phyloP scores from a whole-genome alignment of 2,797 vertebrate species.

The Percopsis omiscomaycus region DNA sequence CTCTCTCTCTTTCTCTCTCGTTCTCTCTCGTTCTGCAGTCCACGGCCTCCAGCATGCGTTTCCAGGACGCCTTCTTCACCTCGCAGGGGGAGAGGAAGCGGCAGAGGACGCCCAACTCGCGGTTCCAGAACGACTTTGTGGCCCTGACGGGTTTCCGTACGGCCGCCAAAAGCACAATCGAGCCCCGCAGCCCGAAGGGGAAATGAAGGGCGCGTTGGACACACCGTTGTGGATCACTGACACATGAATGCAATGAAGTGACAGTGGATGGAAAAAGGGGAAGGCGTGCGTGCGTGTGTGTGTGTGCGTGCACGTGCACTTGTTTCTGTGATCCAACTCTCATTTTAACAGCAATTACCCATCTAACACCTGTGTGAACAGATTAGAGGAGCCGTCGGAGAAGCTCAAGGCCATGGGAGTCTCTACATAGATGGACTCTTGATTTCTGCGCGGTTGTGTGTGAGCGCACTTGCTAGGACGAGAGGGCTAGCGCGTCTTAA shows the following conservation, averaged over 20 bases:
- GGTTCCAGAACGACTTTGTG: slow-evolving; percentile 94
- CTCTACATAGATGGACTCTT: no score
- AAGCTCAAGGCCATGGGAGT: no score
- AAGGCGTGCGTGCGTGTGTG: slow-evolving; percentile 14
- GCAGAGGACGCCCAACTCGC: slow-evolving; percentile 88
- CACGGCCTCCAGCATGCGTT: slow-evolving; percentile 94
- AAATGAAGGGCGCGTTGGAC: slow-evolving; percentile 58
- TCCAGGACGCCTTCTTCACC: slow-evolving; percentile 91
- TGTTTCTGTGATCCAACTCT: background rate
- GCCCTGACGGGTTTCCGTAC: slow-evolving; percentile 87
- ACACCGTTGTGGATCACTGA: slow-evolving; percentile 31
- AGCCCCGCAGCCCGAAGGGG: slow-evolving; percentile 84
- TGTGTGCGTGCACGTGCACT: slow-evolving; percentile 1
- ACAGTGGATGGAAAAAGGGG: slow-evolving; percentile 34
- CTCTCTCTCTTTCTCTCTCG: slow-evolving; percentile 9
- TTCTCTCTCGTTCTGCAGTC: slow-evolving; percentile 75
- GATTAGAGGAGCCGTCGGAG: no score
- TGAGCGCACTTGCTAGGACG: background rate
- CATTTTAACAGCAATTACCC: no score
- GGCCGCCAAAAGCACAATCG: slow-evolving; percentile 85
- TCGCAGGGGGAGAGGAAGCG: slow-evolving; percentile 90
- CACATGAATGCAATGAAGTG: slow-evolving; percentile 64
- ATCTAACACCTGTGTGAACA: no score
- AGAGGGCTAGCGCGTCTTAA: background rate
- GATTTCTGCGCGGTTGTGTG: no score